Evolutionary conservation across 1,140 invertebrate species (phyloP), one percentile per base, ranked within the genome.

Genomic region (Drosophila tsacasi): DNA sequence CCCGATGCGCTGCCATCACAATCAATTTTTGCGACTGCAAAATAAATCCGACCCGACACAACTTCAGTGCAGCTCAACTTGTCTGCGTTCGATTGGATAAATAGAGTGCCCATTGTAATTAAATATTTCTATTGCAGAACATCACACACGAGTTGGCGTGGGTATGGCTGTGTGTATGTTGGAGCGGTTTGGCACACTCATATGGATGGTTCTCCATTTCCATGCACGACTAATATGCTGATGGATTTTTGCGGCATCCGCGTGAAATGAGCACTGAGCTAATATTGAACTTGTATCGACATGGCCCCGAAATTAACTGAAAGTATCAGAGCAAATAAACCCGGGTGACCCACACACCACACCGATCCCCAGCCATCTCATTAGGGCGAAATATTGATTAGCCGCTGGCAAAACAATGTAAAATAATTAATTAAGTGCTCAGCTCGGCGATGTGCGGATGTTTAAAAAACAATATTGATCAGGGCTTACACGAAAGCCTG

Each of bases 71-170:
- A 37, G 47, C 66, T 42, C 47, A 37, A 37, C 39, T 37, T 27
- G 30, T 61, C 54, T 23, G 15, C 23, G 39, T 73, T 73, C 65
- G 64, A 74, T 78, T 83, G 64, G 60, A 67, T 66, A 87, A 86
- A 86, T 80, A 83, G 49, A 64, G 52, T 58, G 76, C 44, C 59
- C 71, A 75, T 87, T 81, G 80, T 90, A 84, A 89, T 89, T 90
- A 90, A 90, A 89, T 89, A 89, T 87, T 90, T 81, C 62, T 66
- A 79, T 72, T 63, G 62, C 46, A 37, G 59, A 87, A 89, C 50
- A 46, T 27, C 62, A 75, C 76, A 67, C 42, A 55, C 32, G 19
- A 80, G 25, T 7, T 25, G 17, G 25, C 13, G 17, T 17, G 39
- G 21, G 12, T 50, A 42, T 17, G 10, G 17, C 4, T 27, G 57